phyloP scores from a whole-genome alignment of 1,140 invertebrate genomes.

The Halyomorpha halys region DNA sequence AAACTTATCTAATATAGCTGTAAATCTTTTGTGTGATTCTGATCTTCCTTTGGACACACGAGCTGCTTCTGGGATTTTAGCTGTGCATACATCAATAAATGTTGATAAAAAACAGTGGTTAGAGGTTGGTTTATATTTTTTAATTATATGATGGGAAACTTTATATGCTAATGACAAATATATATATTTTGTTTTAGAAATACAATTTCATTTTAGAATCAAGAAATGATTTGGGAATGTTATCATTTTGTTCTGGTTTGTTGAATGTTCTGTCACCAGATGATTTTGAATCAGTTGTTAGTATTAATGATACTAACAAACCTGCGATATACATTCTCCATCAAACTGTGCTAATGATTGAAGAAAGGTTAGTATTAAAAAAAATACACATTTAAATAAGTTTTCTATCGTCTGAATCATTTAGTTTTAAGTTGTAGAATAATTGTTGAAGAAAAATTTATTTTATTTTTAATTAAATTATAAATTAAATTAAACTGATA shows the following conservation, averaged over 20 bases:
- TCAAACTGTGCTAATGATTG: neutral
- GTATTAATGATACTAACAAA: neutral
- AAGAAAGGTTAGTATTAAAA: conserved; percentile 1
- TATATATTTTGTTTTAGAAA: neutral
- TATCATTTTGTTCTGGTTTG: conserved; percentile 15
- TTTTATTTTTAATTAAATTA: too few relatives aligned
- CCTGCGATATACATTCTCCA: neutral
- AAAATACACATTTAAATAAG: too few relatives aligned
- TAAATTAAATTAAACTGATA: too few relatives aligned
- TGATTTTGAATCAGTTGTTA: conserved; percentile 12
- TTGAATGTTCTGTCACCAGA: conserved; percentile 11
- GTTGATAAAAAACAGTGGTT: neutral
- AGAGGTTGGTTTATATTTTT: neutral
- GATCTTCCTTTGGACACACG: neutral
- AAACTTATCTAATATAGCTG: neutral
- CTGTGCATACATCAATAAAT: neutral
- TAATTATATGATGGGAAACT: neutral
- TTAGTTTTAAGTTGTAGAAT: too few relatives aligned
- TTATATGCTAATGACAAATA: neutral
- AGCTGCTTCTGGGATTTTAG: conserved; percentile 6
- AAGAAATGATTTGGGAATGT: neutral
- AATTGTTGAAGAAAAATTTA: too few relatives aligned
- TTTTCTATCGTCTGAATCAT: too few relatives aligned
- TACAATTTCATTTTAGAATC: neutral
- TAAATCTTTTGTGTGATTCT: neutral